Evolutionary conservation across 2,113 vertebrate species (phyloP).

Genomic region (Gulo gulo): DNA sequence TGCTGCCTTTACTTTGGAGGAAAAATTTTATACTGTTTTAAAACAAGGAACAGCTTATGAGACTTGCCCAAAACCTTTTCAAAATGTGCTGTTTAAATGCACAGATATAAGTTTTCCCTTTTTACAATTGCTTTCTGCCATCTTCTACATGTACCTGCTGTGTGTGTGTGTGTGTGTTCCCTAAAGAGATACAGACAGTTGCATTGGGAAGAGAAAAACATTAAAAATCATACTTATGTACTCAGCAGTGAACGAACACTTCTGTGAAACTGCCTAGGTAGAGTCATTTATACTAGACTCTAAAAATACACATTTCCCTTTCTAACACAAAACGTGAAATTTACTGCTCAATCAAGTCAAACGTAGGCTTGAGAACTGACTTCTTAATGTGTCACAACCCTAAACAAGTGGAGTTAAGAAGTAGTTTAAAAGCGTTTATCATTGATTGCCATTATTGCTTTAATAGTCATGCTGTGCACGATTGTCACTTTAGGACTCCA

Average conservation of each 20-base stretch:
- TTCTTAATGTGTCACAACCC: background rate
- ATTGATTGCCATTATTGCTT: background rate
- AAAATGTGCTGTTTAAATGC: background rate
- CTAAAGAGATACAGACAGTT: background rate
- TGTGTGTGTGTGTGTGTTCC: background rate
- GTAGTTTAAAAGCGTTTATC: background rate
- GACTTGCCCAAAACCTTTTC: background rate
- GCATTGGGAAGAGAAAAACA: background rate
- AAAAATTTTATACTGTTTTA: background rate
- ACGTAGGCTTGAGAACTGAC: background rate
- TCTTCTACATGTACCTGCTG: background rate
- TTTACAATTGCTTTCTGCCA: background rate
- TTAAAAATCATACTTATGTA: constrained; percentile 18
- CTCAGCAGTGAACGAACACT: background rate
- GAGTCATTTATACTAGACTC: constrained; percentile 32
- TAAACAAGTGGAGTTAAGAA: background rate
- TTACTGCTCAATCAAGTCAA: background rate
- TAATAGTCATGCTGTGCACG: background rate
- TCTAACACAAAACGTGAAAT: constrained; percentile 3
- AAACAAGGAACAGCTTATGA: background rate
- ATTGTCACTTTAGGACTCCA: background rate
- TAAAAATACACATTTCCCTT: background rate
- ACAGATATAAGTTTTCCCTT: background rate
- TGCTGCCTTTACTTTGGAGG: background rate
- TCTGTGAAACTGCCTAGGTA: background rate